Base-by-base conservation (phyloP, 2,888 invertebrate genomes). In the Achlya flavicornis region DNA sequence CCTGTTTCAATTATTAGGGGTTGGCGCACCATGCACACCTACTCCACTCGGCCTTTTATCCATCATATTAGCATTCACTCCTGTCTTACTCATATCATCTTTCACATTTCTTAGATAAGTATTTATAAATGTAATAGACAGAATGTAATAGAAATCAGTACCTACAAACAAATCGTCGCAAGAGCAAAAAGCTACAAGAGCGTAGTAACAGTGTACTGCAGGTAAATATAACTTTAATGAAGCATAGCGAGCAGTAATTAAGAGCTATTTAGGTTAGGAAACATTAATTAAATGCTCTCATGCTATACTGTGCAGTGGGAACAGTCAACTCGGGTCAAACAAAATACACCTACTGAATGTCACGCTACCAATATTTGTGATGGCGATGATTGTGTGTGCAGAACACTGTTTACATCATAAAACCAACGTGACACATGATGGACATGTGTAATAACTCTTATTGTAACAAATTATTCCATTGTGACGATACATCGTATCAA, bases 231-330 rank as follows among this genome's bases (percentile, higher is more conserved):
- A 64, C 67, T 63, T 26, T 57, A 68, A 77, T 70, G 66, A 68
- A 63, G 65, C 71, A 67, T 70, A 68, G 71, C 75, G 74, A 65
- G 69, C 70, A 66, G 72, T 78, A 84, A 88, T 87, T 88, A 82
- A 77, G 75, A 74, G 79, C 75, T 83, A 87, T 88, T 84, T 88
- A 80, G 87, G 88, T 84, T 86, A 87, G 89, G 88, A 88, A 85
- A 75, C 83, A 81, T 83, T 84, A 86, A 89, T 89, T 88, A 86
- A 83, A 68, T 72, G 70, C 60, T 66, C 70, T 69, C 71, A 70
- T 63, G 63, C 64, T 8, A 65, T 66, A 66, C 66, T 70, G 73
- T 72, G 69, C 63, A 72, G 66, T 53, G 69, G 72, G 77, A 79
- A 75, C 78, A 80, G 70, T 78, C 77, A 75, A 78, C 82, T 77